Percentiles rank a stretch among this genome's conserved stretches.
Conservation (phyloP, 2,113 vertebrate genomes). For the Elgaria multicarinata region DNA sequence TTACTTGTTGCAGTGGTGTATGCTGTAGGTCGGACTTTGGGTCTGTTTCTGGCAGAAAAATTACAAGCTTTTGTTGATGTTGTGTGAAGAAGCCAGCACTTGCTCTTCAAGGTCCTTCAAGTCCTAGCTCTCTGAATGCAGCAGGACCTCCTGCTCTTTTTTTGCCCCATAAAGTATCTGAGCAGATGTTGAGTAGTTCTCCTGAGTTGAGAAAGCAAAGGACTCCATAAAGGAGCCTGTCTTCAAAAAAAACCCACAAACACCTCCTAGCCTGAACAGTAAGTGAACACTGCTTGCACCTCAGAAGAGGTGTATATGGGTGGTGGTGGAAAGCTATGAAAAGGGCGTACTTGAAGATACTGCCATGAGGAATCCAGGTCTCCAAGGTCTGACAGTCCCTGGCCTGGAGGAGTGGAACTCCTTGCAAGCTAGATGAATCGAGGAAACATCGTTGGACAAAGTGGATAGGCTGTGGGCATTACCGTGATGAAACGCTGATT, state of each 20-base stretch:
- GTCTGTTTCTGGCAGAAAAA: background rate
- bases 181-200: background rate
- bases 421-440: background rate
- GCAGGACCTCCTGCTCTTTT: background rate
- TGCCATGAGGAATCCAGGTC: background rate
- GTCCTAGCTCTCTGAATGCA: background rate
- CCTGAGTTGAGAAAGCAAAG: background rate
- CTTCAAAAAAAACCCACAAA: too few species aligned
- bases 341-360: background rate
- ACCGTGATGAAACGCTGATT: background rate
- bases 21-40: constrained; percentile 4
- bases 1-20: background rate
- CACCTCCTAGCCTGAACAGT: background rate
- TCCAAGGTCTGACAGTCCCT: background rate
- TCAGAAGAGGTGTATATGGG: background rate
- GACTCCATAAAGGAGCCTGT: background rate
- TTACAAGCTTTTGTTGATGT: constrained; percentile 13
- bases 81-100: constrained; percentile 49
- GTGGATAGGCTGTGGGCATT: background rate
- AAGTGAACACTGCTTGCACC: background rate
- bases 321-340: background rate
- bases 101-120: constrained; percentile 68
- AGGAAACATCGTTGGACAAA: background rate
- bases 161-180: background rate
- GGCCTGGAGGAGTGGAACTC: background rate